A percentile compares a stretch with the other conserved stretches of the same genome.
Conservation (phyloP, 1,140 invertebrate genomes). For the Diploscapter pachys region DNA sequence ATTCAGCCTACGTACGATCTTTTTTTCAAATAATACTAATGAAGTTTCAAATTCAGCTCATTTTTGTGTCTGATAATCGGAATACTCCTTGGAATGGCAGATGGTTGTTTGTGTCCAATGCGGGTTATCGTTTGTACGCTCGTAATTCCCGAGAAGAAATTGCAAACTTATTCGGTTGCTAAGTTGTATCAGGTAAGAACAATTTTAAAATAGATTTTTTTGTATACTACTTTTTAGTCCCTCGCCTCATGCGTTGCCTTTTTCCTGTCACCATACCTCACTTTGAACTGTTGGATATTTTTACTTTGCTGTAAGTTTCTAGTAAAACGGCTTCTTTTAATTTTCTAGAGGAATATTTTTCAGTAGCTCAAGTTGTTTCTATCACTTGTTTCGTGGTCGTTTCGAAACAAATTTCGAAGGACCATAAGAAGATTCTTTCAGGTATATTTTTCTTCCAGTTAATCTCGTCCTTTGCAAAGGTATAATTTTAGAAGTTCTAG, state of each 20-base stretch:
- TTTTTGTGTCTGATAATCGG: background rate
- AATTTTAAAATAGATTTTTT: background rate
- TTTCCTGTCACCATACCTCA: background rate
- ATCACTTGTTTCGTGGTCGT: conserved; percentile 2
- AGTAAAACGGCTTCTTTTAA: background rate
- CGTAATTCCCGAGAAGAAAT: background rate
- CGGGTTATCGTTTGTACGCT: background rate
- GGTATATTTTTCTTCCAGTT: too few relatives aligned
- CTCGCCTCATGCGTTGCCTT: conserved; percentile 2
- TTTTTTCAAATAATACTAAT: background rate
- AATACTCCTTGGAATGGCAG: background rate
- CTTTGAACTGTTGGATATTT: background rate
- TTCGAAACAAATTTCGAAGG: background rate
- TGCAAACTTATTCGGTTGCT: background rate
- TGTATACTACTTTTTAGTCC: background rate
- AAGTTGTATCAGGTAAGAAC: background rate
- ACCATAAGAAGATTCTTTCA: too few relatives aligned
- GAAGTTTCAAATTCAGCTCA: background rate
- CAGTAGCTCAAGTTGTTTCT: conserved; percentile 5
- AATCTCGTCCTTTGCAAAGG: background rate
- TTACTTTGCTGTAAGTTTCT: background rate
- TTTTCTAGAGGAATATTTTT: background rate
- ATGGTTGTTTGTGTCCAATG: background rate
- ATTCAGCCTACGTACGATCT: background rate
- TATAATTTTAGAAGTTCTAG: conserved; percentile 1